Evolutionary conservation across 53 echinoderm and acorn worm genomes (phyloP), one percentile per base, ranked within the genome.

Genomic region (Paelopatides confundens): DNA sequence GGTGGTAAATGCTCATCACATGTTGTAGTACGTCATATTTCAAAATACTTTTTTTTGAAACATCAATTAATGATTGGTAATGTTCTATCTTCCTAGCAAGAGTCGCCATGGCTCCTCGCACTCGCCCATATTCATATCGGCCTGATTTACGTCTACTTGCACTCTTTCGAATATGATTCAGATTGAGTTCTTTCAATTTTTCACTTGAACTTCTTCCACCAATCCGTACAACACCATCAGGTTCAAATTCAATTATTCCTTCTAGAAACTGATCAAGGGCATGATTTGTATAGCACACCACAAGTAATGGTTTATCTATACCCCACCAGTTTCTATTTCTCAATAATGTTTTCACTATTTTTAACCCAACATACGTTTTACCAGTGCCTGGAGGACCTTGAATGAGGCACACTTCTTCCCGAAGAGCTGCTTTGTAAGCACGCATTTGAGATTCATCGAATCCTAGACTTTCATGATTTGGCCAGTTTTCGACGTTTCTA

Each of bases 241-340:
- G 64, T 31, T 90, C 82, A 54, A 95, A 98, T 28, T 65, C 23
- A 8, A 85, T 31, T 31, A 98, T 90, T 13, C 94, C 94, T 66
- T 93, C 90, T 1, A 98, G 88, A 87, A 95, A 98, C 74, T 98
- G 95, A 87, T 98, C 98, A 14, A 98, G 92, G 23, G 98, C 94
- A 69, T 94, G 95, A 35, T 92, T 94, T 39, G 95, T 95, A 63
- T 95, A 92, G 87, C 95, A 94, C 14, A 98, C 88, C 2, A 98
- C 90, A 18, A 98, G 66, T n/a, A 98, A 77, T 2, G 95, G 92
- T 9, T 76, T 51, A 50, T 5, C 38, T 26, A 36, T 31, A 36
- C 65, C 23, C 81, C 47, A 79, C 18, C 23, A 15, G 23, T 84
- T 36, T 31, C 37, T 83, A 53, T 92, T 89, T 15, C 12, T 53